Evolutionary conservation across 2,797 vertebrate genomes (phyloP), one percentile per base, ranked within the genome.

Genomic region (Menidia menidia): DNA sequence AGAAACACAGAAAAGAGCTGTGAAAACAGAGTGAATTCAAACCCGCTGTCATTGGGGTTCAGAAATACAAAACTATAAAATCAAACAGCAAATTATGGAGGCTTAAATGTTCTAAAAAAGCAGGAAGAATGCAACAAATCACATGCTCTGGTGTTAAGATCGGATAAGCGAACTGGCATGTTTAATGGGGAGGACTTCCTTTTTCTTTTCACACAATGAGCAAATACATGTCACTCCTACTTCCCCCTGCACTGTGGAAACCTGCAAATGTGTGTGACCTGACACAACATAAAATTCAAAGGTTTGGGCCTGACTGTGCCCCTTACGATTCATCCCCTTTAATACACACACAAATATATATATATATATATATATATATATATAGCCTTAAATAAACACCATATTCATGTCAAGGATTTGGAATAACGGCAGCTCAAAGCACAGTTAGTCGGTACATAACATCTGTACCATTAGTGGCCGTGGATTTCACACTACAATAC

Each of bases 51-150:
- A 71, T 87, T 78, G 56, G 52, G 41, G 60, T 63, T 75, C 73
- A 39, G 80, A 78, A 66, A 68, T 61, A 60, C 59, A 70, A 51
- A 65, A 75, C 74, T 73, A 81, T 68, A 63, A 73, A 68, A 60
- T 66, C 55, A 45, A 44, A 59, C 56, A 52, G 50, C 72, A 51
- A 84, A 60, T 51, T 58, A 57, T 59, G 32, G 35, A 80, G 52
- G 60, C 67, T 73, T 75, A 79, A 80, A 87, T 82, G 79, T 74
- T 82, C 41, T 87, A 76, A 67, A 85, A 62, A 83, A 77, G 63
- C 54, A 51, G 63, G 61, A 19, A 54, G 14, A 68, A 66, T 4
- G 18, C 74, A 81, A 77, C 71, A 73, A 58, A 63, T 58, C 60
- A 19, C 48, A 58, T 1, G 0, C 55, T 67, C 64, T 76, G 61